phyloP scores from a whole-genome alignment of 2,797 vertebrate species.

The Thripadectes ignobilis region DNA sequence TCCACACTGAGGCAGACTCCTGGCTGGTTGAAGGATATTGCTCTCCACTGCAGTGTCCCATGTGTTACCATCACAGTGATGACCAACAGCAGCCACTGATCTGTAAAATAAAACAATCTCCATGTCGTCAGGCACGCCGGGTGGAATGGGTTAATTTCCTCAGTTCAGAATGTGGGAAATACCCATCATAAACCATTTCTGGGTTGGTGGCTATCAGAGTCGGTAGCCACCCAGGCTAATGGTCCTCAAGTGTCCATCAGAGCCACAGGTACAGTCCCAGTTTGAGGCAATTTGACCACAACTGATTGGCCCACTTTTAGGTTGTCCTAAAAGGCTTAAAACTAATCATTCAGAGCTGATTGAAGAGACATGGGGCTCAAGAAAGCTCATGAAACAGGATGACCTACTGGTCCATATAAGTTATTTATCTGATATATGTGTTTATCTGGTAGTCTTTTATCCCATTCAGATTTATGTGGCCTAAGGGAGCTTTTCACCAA shows the following conservation, averaged over 20 bases:
- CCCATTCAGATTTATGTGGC: background rate
- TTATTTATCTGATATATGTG: background rate
- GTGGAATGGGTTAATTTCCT: background rate
- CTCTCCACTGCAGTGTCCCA: background rate
- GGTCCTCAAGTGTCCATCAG: background rate
- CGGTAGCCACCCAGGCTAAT: background rate
- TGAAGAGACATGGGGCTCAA: background rate
- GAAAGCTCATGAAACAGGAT: background rate
- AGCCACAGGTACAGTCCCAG: background rate
- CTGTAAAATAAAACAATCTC: background rate
- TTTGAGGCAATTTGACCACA: background rate
- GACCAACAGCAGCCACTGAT: background rate
- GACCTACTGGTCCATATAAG: background rate
- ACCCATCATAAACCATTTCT: background rate
- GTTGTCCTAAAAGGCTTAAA: background rate
- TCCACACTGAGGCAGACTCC: background rate
- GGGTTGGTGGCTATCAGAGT: background rate
- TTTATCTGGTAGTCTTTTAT: background rate
- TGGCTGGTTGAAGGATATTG: background rate
- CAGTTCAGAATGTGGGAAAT: background rate
- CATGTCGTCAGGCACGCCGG: rapidly evolving
- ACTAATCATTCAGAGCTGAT: background rate
- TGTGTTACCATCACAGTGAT: background rate
- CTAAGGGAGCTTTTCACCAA: background rate
- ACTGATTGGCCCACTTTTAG: background rate